A percentile compares a stretch with the other conserved stretches of the same genome.
phyloP scores from a whole-genome alignment of 2,113 vertebrate genomes.

The Podarcis cretensis region DNA sequence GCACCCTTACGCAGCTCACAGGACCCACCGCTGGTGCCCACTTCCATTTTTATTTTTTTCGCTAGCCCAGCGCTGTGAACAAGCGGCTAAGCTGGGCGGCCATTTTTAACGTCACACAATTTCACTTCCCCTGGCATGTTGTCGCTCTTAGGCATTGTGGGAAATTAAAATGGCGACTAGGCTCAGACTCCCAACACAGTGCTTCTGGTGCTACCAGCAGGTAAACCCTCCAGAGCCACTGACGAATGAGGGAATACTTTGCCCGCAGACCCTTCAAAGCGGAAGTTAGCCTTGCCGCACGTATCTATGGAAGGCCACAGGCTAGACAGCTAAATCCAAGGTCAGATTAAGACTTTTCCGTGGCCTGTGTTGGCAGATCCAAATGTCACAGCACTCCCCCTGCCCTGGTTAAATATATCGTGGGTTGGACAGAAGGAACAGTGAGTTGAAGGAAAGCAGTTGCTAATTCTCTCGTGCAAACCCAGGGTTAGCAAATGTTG shows the following conservation, averaged over 20 bases:
- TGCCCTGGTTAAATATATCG: background rate
- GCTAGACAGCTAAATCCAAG: background rate
- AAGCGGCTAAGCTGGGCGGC: background rate
- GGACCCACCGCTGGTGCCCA: background rate
- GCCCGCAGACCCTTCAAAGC: background rate
- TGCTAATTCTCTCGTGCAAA: too few species aligned
- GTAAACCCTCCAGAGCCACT: background rate
- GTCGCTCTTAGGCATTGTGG: background rate
- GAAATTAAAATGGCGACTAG: background rate
- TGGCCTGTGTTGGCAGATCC: background rate
- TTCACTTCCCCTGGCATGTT: background rate
- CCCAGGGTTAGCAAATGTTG: background rate
- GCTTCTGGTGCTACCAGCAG: background rate
- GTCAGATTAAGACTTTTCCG: background rate
- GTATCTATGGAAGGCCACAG: too few species aligned
- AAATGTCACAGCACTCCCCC: background rate
- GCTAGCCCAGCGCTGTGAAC: background rate
- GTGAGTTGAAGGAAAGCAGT: background rate
- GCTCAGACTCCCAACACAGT: background rate
- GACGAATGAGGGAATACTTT: background rate
- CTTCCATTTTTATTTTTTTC: background rate
- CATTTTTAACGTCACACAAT: background rate
- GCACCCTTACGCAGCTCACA: background rate
- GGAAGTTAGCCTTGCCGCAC: background rate
- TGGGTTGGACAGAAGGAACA: background rate